phyloP scores from a whole-genome alignment of 1,140 invertebrate genomes.

The Onthophagus taurus region DNA sequence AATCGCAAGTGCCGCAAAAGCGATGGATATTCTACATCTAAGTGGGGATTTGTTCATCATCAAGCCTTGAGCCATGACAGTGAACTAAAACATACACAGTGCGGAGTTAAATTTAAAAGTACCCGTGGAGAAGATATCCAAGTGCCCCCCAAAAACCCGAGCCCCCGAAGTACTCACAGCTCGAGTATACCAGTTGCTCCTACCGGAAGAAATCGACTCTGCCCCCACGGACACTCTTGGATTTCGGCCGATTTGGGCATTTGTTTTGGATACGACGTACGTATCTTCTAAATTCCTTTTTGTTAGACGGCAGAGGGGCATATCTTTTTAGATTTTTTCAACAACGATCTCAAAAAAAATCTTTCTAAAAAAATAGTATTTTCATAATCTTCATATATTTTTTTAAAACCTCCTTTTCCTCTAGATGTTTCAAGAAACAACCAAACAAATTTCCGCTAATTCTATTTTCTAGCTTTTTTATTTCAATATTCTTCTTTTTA shows the following conservation, averaged over 20 bases:
- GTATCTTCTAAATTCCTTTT: slow-evolving; percentile 11
- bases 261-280: no score
- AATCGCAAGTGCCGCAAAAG: slow-evolving; percentile 13
- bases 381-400: no score
- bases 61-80: slow-evolving; percentile 28
- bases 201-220: not conserved
- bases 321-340: no score
- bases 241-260: no score
- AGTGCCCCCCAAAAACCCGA: not conserved
- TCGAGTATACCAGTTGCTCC: not conserved
- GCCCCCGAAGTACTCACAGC: not conserved
- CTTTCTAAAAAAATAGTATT: no score
- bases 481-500: no score
- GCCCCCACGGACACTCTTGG: no score
- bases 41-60: slow-evolving; percentile 21
- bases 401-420: no score
- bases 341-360: no score
- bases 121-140: not conserved
- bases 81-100: slow-evolving; percentile 15
- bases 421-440: no score
- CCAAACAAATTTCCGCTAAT: no score
- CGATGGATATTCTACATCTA: slow-evolving; percentile 13
- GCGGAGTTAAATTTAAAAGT: not conserved
- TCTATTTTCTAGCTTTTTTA: no score
- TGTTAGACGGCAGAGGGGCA: slow-evolving; percentile 11